Evolutionary conservation across 1,140 invertebrate species (phyloP).

Genomic region (Nasonia giraulti): DNA sequence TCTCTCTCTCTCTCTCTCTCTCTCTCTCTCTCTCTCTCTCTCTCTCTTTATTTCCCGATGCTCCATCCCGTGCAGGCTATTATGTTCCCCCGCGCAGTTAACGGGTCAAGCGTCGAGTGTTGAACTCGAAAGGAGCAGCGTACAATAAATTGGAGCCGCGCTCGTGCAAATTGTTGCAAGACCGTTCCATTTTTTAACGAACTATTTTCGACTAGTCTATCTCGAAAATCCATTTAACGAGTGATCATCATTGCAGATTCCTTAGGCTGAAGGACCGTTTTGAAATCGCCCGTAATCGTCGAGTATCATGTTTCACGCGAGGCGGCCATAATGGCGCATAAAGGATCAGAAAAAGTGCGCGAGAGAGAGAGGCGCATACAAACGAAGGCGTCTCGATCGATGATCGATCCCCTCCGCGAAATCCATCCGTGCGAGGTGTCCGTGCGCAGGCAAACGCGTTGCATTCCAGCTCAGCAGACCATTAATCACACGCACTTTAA

Average conservation of each 20-base stretch:
- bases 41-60: neutral
- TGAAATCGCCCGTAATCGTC: too few species aligned
- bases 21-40: too few species aligned
- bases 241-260: too few species aligned
- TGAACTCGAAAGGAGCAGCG: neutral
- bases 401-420: neutral
- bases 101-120: neutral
- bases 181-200: neutral
- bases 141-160: neutral
- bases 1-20: neutral
- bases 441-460: neutral
- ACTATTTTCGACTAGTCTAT: too few species aligned
- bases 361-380: too few species aligned
- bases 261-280: too few species aligned
- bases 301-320: too few species aligned
- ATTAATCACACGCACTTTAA: neutral
- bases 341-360: too few species aligned
- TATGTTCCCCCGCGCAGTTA: neutral
- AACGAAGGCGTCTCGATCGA: neutral
- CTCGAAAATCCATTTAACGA: too few species aligned
- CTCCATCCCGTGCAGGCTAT: too few species aligned
- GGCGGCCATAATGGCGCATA: too few species aligned
- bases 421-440: neutral
- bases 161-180: too few species aligned
- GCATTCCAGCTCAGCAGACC: neutral